phyloP scores from a whole-genome alignment of 2,797 vertebrate species.

The Eulemur albifrons region DNA sequence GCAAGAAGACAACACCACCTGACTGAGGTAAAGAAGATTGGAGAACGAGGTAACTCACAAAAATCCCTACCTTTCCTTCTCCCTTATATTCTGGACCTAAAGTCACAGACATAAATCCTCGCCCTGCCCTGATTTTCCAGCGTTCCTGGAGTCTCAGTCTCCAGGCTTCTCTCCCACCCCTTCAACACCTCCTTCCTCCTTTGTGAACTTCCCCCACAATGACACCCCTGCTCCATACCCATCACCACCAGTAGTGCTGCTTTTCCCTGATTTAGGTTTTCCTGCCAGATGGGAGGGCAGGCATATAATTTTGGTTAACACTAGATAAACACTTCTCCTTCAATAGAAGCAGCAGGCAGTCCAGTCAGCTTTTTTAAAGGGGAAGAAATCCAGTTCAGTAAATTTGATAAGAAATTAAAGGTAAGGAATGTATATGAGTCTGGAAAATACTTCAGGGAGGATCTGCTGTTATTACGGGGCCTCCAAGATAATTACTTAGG shows the following conservation, averaged over 20 bases:
- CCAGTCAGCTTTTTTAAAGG: background rate
- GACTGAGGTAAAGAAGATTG: background rate
- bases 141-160: background rate
- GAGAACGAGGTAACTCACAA: too few species aligned
- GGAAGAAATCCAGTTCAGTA: background rate
- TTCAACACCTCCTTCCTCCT: background rate
- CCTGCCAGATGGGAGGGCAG: slow-evolving; percentile 4
- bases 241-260: background rate
- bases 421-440: background rate
- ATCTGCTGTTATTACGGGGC: background rate
- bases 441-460: background rate
- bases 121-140: background rate
- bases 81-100: background rate
- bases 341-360: slow-evolving; percentile 45
- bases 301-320: slow-evolving; percentile 8
- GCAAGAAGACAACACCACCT: background rate
- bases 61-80: background rate
- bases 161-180: background rate
- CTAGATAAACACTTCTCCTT: slow-evolving; percentile 7
- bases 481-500: background rate
- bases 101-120: background rate
- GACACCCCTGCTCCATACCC: background rate
- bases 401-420: background rate
- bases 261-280: background rate
- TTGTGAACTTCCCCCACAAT: accelerated